phyloP scores from a whole-genome alignment of 2,888 invertebrate species.

The Galerucella pusilla region DNA sequence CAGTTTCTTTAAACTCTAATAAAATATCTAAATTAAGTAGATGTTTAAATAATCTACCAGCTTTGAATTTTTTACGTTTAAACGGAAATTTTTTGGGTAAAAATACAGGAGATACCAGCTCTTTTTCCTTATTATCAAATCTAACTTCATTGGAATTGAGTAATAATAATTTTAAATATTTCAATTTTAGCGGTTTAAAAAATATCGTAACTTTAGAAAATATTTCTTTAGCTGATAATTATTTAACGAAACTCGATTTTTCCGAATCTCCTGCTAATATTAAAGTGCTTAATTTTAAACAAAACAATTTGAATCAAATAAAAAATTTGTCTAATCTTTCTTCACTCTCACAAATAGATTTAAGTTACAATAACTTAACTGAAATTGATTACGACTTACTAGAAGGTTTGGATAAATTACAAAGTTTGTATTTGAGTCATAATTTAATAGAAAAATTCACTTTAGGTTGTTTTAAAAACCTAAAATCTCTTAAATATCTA shows the following conservation, averaged over 20 bases:
- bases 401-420: constrained; percentile 15
- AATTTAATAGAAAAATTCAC: constrained; percentile 33
- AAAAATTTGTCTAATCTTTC: constrained; percentile 28
- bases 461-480: constrained; percentile 37
- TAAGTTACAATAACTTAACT: constrained; percentile 33
- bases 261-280: constrained; percentile 15
- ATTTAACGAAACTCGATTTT: constrained; percentile 31
- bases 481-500: constrained; percentile 23
- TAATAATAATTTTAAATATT: constrained; percentile 29
- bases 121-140: constrained; percentile 31
- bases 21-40: constrained; percentile 25
- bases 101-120: not conserved
- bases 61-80: constrained; percentile 28
- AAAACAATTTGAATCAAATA: constrained; percentile 25
- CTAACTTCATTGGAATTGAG: constrained; percentile 32
- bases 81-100: constrained; percentile 30
- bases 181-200: constrained; percentile 24
- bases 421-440: constrained; percentile 24
- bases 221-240: constrained; percentile 35
- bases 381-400: constrained; percentile 35
- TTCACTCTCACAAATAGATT: constrained; percentile 28
- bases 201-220: constrained; percentile 24
- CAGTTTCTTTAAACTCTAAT: constrained; percentile 30
- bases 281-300: constrained; percentile 28
- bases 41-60: constrained; percentile 29